Evolutionary conservation across 2,888 invertebrate species (phyloP), one percentile per base, ranked within the genome.

Genomic region (Lochmaea crataegi): DNA sequence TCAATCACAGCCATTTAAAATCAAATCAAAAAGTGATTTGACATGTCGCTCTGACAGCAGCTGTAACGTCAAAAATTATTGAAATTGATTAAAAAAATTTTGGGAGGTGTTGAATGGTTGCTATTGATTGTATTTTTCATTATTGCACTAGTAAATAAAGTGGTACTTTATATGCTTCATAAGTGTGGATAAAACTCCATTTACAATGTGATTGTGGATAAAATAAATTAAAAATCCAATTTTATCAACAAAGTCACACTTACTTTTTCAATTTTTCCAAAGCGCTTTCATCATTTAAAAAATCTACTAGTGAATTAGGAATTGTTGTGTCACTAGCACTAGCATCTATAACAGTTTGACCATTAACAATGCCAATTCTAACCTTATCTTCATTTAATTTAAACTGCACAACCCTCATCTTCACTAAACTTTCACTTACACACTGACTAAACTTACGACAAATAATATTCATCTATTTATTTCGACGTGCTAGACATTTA

Each of bases 341-440:
- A 7, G 82, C 57, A 75, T 82, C 82, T 66, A 81, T 77, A 32
- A 82, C 77, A 16, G 74, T 73, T 18, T 81, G 79, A 64, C 80
- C 80, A 26, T 76, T 69, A 60, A 82, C 56, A 26, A 81, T 76
- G 42, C 82, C 82, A 2, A 82, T 75, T 53, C 77, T 77, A 16
- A 78, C 77, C 71, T 75, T 77, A 41, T 78, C 77, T 22, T 80
- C 80, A 41, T 71, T 75, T n/a, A 76, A 58, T 78, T 78, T 78
- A 72, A 81, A 82, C 68, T 82, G 82, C 9, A 81, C 79, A 57
- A 82, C 68, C 61, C 76, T 82, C 82, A 82, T 82, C 63, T 71
- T 78, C 11, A 38, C 38, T 11, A 63, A 66, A 57, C 66, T 72
- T 16, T 48, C 69, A 16, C 26, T 45, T 26, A 64, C 48, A 68